Base-by-base conservation (phyloP, 2,113 vertebrate species). In the Malurus alboscapulatus region DNA sequence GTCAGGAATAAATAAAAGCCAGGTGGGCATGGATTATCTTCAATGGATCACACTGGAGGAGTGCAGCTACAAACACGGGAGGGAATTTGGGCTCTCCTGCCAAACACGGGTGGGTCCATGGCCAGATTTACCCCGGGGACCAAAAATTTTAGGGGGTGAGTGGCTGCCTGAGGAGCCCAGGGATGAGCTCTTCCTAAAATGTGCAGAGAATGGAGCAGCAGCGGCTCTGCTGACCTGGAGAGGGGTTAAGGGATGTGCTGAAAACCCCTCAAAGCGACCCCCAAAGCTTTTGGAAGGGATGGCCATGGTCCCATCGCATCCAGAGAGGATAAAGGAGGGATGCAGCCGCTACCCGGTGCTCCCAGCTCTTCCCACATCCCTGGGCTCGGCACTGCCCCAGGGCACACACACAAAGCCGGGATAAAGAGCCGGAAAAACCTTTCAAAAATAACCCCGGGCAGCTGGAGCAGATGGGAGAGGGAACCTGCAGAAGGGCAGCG, bases 311-410 rank as follows among this genome's bases (percentile, higher is more conserved):
- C 14, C 44, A 6, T n/a, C 7, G 0, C 32, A 6, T 9, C 38
- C 2, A 0, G 30, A 0, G 14, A 24, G 42, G 4, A 1, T 4
- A 6, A 48, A 58, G 48, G 34, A 62, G 32, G 53, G 55, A 27
- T 17, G 44, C 27, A 80, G 55, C 38, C 38, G 10, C 38, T 38
- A 10, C 38, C 38, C 10, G 38, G 10, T 4, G 38, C 38, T 38
- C 38, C 38, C 38, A 38, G 38, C 38, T 38, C 38, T 10, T 38
- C 38, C 38, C 38, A 10, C 38, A 38, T 38, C 38, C 38, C 38
- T 10, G 10, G 38, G 38, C 38, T 38, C 38, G 38, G 38, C 38
- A 38, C 38, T 38, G 38, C 38, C 38, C 38, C 38, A 11, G 38
- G 38, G 38, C 38, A 38, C 38, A 11, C 38, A 11, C 38, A 38